Evolutionary conservation across 2,888 invertebrate genomes (phyloP).

Genomic region (Frankliniella intonsa): DNA sequence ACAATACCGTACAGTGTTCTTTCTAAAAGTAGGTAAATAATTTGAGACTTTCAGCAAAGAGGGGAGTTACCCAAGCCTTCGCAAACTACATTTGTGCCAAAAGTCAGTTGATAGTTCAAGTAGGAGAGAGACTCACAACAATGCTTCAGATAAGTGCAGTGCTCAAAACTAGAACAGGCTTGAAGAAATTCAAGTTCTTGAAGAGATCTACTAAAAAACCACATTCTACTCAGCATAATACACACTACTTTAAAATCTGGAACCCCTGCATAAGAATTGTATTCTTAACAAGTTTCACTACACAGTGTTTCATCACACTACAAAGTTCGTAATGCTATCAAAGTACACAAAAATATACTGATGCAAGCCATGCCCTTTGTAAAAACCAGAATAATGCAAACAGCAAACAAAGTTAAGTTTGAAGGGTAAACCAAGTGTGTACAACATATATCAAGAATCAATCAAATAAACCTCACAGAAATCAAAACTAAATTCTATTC

Average conservation of each 20-base stretch:
- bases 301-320: too few relatives aligned
- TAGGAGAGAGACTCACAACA: background rate
- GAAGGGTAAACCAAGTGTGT: too few relatives aligned
- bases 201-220: background rate
- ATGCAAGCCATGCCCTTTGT: too few relatives aligned
- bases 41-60: too few relatives aligned
- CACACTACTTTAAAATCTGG: conserved; percentile 16
- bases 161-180: background rate
- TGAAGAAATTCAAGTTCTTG: background rate
- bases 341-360: too few relatives aligned
- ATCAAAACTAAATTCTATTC: background rate
- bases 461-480: too few relatives aligned
- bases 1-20: too few relatives aligned
- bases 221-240: conserved; percentile 35
- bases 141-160: background rate
- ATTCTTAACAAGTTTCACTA: conserved; percentile 1
- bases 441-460: too few relatives aligned
- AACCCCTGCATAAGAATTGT: conserved; percentile 38
- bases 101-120: background rate
- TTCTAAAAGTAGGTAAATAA: too few relatives aligned
- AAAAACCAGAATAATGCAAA: too few relatives aligned
- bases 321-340: too few relatives aligned
- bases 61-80: background rate
- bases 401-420: too few relatives aligned
- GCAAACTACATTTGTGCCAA: background rate